Evolutionary conservation across 2,888 invertebrate species (phyloP).

Genomic region (Lamellibrachia columna): DNA sequence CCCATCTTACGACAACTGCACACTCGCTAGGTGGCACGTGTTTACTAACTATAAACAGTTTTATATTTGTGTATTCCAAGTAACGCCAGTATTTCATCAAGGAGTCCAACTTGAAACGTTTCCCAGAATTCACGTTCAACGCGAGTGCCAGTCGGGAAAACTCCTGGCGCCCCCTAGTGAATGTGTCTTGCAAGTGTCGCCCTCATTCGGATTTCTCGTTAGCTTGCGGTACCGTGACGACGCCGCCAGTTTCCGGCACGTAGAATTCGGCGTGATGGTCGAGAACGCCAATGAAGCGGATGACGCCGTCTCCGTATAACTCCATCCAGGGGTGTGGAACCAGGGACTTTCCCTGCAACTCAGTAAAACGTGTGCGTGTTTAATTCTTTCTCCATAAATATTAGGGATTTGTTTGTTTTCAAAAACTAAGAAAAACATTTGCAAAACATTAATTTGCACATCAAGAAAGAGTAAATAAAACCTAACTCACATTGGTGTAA

Average conservation of each 20-base stretch:
- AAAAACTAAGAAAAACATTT: background rate
- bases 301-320: background rate
- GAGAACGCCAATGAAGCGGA: background rate
- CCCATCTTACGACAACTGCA: no score
- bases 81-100: background rate
- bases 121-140: background rate
- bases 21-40: no score
- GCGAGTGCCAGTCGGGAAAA: background rate
- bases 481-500: no score
- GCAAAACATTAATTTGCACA: no score
- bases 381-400: background rate
- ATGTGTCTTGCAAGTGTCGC: background rate
- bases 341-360: background rate
- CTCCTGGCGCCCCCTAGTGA: background rate
- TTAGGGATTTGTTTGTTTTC: background rate
- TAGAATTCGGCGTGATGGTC: conserved; percentile 10
- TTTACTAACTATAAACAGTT: background rate
- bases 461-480: no score
- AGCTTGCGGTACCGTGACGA: background rate
- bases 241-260: background rate
- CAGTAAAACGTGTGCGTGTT: background rate
- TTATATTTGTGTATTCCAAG: background rate
- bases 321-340: background rate
- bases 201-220: background rate
- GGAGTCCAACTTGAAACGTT: background rate